phyloP scores from a whole-genome alignment of 2,113 vertebrate genomes.

The Nipponia nippon region DNA sequence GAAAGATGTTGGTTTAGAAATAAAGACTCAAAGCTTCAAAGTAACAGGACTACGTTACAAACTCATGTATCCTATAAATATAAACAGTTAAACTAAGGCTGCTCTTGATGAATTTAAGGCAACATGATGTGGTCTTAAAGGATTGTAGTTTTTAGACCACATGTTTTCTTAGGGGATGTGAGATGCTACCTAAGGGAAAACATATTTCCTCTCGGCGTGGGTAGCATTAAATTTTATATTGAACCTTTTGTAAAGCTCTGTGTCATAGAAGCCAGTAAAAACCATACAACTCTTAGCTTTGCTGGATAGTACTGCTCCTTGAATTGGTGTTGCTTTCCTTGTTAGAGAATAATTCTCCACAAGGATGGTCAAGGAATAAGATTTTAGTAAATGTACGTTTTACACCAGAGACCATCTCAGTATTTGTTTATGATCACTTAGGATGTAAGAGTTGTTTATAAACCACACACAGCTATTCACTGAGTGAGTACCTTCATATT shows the following conservation, averaged over 20 bases:
- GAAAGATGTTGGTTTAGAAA: background rate
- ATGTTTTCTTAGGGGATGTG: background rate
- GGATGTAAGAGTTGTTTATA: background rate
- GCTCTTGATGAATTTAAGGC: background rate
- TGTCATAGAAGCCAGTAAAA: background rate
- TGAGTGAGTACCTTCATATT: background rate
- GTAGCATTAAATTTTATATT: background rate
- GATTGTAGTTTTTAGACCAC: background rate
- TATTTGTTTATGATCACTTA: background rate
- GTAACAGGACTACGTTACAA: background rate
- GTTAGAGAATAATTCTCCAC: background rate
- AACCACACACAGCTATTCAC: background rate
- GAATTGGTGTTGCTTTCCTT: background rate
- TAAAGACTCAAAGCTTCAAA: background rate
- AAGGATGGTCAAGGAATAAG: background rate
- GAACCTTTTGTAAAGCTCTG: background rate
- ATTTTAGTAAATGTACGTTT: background rate
- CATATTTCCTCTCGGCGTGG: constrained; percentile 12
- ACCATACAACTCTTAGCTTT: background rate
- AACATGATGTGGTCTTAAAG: background rate
- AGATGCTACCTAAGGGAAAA: constrained; percentile 21
- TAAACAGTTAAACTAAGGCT: background rate
- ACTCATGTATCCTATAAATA: background rate
- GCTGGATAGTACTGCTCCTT: background rate
- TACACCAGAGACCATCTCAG: background rate